These are phyloP conservation scores for Hippasteria phrygiana DNA, from an alignment of 53 echinoderm and acorn worm species.

Conservation along the genomic window DNA sequence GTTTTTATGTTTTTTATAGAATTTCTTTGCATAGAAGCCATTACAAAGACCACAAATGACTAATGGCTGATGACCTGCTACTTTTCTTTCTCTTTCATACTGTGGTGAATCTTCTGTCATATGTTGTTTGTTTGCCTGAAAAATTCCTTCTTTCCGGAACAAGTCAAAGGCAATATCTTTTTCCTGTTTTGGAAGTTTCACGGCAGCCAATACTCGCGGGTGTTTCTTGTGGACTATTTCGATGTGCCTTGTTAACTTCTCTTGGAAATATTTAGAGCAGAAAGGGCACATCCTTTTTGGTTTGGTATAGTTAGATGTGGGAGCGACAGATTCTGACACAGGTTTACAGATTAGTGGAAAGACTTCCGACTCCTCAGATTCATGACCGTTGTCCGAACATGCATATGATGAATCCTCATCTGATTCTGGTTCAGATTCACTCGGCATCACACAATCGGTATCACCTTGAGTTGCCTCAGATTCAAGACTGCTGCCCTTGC, in stretches of 20 bases:
- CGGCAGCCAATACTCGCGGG: slow-evolving; percentile 58
- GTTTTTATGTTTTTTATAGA: slow-evolving; percentile 48
- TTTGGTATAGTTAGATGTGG: slow-evolving; percentile 17
- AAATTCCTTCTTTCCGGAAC: slow-evolving; percentile 64
- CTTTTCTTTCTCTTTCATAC: slow-evolving; percentile 55
- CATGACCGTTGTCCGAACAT: not conserved
- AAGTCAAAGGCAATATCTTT: slow-evolving; percentile 37
- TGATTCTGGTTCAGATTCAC: not conserved
- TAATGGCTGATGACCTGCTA: slow-evolving; percentile 26
- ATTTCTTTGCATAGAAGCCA: slow-evolving; percentile 65
- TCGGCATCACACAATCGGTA: not conserved
- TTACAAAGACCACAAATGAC: slow-evolving; percentile 69
- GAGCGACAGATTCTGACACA: not conserved
- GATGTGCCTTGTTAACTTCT: slow-evolving; percentile 76
- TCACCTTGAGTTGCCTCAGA: not conserved
- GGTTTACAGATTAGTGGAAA: not conserved
- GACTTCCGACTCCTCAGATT: not conserved
- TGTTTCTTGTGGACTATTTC: slow-evolving; percentile 56
- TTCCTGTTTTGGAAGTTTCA: slow-evolving; percentile 74
- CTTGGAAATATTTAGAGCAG: slow-evolving; percentile 52
- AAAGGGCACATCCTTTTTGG: slow-evolving; percentile 62
- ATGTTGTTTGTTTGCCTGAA: slow-evolving; percentile 53
- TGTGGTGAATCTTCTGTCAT: slow-evolving; percentile 36
- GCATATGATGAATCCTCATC: not conserved
- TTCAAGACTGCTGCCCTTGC: not conserved